These are phyloP conservation scores for Trachymyrmex cornetzi DNA, from an alignment of 1,140 invertebrate species.

Conservation along the genomic window DNA sequence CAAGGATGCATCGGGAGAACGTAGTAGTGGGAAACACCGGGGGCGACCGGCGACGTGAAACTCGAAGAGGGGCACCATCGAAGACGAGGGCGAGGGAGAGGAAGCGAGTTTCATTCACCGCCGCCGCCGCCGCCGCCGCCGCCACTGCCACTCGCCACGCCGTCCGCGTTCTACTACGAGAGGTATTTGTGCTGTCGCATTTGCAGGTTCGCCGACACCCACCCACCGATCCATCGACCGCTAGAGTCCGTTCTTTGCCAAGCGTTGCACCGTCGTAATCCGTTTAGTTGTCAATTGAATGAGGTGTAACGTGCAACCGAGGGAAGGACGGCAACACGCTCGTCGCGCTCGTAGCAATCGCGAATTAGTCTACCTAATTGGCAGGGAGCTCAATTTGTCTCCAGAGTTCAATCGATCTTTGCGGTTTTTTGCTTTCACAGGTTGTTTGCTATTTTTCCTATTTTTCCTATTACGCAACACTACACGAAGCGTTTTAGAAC, in stretches of 20 bases:
- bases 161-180: slow-evolving; percentile 68
- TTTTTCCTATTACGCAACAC: not conserved
- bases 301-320: not conserved
- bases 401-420: not conserved
- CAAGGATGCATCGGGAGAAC: slow-evolving; percentile 27
- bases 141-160: slow-evolving; percentile 19
- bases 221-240: slow-evolving; percentile 21
- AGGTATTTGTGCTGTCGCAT: slow-evolving; percentile 71
- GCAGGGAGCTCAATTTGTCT: too few species aligned
- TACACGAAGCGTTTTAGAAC: not conserved
- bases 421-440: not conserved
- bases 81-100: slow-evolving; percentile 43
- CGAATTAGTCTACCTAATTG: not conserved
- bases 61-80: not conserved
- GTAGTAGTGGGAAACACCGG: not conserved
- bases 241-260: not conserved
- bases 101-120: slow-evolving; percentile 71
- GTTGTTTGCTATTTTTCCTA: not conserved
- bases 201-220: slow-evolving; percentile 69
- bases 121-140: slow-evolving; percentile 25
- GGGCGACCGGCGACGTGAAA: slow-evolving; percentile 4
- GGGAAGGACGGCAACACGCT: not conserved
- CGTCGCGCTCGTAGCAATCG: not conserved
- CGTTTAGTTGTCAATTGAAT: slow-evolving; percentile 2
- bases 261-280: not conserved